Base-by-base conservation (phyloP, 2,113 vertebrate species). In the Planiliza haematocheilus region DNA sequence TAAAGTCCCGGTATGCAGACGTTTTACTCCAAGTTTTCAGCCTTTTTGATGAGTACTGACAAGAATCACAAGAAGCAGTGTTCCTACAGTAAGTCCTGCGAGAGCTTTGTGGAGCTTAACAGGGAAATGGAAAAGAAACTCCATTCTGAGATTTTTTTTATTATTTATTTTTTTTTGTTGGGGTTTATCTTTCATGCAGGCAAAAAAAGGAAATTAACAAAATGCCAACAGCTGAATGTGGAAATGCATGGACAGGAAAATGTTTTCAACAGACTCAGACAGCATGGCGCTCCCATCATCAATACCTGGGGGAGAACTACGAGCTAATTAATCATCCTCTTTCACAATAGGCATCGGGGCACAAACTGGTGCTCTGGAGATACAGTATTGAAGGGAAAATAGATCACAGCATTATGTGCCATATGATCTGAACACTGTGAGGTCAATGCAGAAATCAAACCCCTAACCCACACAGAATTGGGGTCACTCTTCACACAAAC, bases 291-390 rank as follows among this genome's bases (percentile, higher is more conserved):
- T 71, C 41, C 34, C 45, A 42, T 71, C 34, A 70, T 61, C 73
- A 70, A 82, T 68, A 82, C 83, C 81, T 75, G 56, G 21, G 81
- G 84, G 74, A 83, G 39, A 81, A 63, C 50, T 52, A 61, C 36
- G 56, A 79, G 60, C 67, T 80, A 88, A 87, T 85, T 83, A 90
- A 84, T 83, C 79, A 78, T 78, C 77, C 39, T 37, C 48, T 45
- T 72, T 63, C 79, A 77, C 69, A 71, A 86, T 81, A 70, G 1
- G 21, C 76, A 83, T 66, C 18, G 16, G 17, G 53, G 70, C 60
- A 69, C 63, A 67, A 9, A 14, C 57, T 64, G 55, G 34, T 21
- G 39, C 64, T 17, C 9, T 34, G 53, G 21, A 52, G 41, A 78
- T n/a, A n/a, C n/a, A n/a, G n/a, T 64, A 70, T 61, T 73, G 69